phyloP scores from a whole-genome alignment of 2,797 vertebrate species.

The Lindbergichthys nudifrons region DNA sequence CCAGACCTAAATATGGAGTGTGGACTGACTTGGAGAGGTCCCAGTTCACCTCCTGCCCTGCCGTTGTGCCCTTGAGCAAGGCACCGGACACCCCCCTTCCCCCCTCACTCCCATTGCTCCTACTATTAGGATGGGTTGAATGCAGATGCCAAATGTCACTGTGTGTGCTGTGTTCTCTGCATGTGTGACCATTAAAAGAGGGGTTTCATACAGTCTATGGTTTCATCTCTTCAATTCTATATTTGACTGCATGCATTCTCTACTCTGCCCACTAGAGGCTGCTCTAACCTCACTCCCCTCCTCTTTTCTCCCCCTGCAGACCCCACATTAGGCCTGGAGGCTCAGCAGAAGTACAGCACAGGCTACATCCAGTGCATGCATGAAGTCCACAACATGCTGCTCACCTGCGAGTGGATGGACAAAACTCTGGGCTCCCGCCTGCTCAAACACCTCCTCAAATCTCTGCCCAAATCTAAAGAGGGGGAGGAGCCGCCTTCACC shows the following conservation, averaged over 20 bases:
- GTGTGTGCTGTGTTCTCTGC: no score
- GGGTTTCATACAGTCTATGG: no score
- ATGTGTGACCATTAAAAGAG: no score
- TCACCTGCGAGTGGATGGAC: constrained; percentile 94
- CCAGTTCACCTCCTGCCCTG: no score
- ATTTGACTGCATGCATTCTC: background rate
- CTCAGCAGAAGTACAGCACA: constrained; percentile 91
- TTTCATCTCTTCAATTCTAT: no score
- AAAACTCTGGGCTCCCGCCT: constrained; percentile 89
- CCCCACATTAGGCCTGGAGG: constrained; percentile 83
- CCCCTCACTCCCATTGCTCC: no score
- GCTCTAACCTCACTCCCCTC: constrained; percentile 14
- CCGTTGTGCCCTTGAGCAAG: no score
- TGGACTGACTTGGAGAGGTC: no score
- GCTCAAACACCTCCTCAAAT: constrained; percentile 90
- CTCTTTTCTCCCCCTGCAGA: constrained; percentile 65
- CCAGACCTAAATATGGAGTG: no score
- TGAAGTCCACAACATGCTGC: constrained; percentile 91
- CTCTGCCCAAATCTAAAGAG: constrained; percentile 84
- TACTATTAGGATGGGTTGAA: no score
- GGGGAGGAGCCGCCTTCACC: constrained; percentile 61
- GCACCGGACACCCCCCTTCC: no score
- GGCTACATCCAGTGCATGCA: constrained; percentile 95
- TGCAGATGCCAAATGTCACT: no score
- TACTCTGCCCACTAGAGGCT: constrained; percentile 39